These are phyloP conservation scores for Octodon degus DNA, from an alignment of 2,113 vertebrate genomes.

Conservation along the genomic window DNA sequence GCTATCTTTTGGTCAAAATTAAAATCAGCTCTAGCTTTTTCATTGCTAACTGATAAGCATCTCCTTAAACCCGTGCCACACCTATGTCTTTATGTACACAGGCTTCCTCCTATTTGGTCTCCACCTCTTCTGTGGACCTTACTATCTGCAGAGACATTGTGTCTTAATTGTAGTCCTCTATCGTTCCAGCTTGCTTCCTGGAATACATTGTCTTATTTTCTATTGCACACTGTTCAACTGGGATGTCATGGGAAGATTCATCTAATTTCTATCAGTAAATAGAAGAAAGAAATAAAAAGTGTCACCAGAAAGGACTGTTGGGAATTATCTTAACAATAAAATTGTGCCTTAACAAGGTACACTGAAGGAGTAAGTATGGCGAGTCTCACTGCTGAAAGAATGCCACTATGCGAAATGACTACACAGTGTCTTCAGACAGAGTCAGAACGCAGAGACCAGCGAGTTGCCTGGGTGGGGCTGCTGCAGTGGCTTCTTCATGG, in stretches of 20 bases:
- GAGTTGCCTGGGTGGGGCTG: neutral
- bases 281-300: neutral
- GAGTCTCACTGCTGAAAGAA: neutral
- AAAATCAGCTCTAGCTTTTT: neutral
- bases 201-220: neutral
- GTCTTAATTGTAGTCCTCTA: neutral
- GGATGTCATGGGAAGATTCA: neutral
- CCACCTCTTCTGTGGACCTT: neutral
- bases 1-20: neutral
- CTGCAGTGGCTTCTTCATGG: neutral
- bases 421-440: rapidly evolving
- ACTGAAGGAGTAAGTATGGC: neutral
- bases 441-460: neutral
- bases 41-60: neutral
- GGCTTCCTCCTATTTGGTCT: neutral
- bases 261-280: neutral
- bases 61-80: neutral
- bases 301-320: neutral
- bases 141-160: neutral
- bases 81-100: neutral
- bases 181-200: neutral
- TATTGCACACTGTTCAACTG: neutral
- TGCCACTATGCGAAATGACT: neutral
- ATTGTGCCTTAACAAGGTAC: neutral
- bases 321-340: neutral